A percentile compares a stretch with the other conserved stretches of the same genome.
Evolutionary conservation across 2,797 vertebrate genomes (phyloP).

Genomic region (Neosalanx taihuensis): DNA sequence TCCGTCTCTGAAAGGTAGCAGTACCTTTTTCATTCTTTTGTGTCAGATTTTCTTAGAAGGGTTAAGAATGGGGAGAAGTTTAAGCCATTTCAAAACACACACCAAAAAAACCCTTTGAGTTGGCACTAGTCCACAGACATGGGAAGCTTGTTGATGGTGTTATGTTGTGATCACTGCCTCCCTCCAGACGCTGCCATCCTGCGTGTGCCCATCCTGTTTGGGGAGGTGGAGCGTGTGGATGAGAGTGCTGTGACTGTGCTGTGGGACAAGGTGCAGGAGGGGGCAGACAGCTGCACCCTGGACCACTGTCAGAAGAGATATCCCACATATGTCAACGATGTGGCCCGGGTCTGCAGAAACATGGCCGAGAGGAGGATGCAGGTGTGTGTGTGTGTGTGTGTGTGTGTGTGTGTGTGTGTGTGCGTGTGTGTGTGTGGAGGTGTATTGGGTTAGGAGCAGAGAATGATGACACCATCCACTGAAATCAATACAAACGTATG

Average conservation of each 20-base stretch:
- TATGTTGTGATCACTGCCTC: too few species aligned
- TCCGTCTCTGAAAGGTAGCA: too few species aligned
- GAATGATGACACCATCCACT: too few species aligned
- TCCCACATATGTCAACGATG: constrained; percentile 87
- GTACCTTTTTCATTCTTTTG: too few species aligned
- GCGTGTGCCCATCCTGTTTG: constrained; percentile 88
- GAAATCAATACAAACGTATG: too few species aligned
- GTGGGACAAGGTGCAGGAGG: constrained; percentile 87
- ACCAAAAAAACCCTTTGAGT: too few species aligned
- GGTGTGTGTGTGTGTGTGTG: constrained; percentile 43
- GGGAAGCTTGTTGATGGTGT: too few species aligned
- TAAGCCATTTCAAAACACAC: too few species aligned
- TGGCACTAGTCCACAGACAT: too few species aligned
- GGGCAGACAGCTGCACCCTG: constrained; percentile 80
- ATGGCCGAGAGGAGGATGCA: constrained; percentile 80
- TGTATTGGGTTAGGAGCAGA: neutral
- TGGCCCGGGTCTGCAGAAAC: constrained; percentile 86
- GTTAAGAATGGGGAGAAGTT: too few species aligned
- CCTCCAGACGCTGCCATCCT: constrained; percentile 80
- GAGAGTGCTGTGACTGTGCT: constrained; percentile 90
- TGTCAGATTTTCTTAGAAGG: too few species aligned
- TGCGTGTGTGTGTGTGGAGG: neutral
- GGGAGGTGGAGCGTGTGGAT: constrained; percentile 85
- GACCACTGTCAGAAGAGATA: constrained; percentile 92
- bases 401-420: too few species aligned